A percentile compares a stretch with the other conserved stretches of the same genome.
These are phyloP conservation scores for Zalophus californianus DNA, from an alignment of 2,797 vertebrate genomes.

Conservation along the genomic window DNA sequence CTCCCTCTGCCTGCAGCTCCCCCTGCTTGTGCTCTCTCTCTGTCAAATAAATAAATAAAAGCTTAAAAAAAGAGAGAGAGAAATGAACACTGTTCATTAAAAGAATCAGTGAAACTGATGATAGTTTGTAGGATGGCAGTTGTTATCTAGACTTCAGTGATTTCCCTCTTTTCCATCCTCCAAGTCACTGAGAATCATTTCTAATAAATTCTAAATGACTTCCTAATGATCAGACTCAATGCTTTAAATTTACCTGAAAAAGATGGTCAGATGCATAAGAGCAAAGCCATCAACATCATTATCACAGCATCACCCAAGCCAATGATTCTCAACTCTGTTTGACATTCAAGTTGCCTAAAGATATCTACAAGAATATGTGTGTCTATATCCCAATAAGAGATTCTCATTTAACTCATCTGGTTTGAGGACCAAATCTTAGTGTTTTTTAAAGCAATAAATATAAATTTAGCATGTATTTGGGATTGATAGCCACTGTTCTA, in stretches of 20 bases:
- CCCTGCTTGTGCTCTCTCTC: too few species aligned
- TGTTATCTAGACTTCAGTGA: background rate
- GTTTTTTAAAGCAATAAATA: background rate
- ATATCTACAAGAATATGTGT: background rate
- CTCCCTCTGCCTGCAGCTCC: too few species aligned
- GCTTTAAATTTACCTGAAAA: background rate
- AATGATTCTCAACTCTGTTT: background rate
- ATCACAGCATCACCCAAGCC: background rate
- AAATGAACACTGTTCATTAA: background rate
- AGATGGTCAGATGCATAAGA: background rate
- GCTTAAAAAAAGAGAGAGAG: background rate
- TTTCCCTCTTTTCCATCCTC: background rate
- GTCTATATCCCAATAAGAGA: background rate
- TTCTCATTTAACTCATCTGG: background rate
- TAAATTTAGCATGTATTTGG: background rate
- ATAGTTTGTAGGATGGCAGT: background rate
- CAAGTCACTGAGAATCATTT: background rate
- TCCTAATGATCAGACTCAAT: background rate
- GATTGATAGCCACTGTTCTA: background rate
- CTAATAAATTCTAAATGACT: background rate
- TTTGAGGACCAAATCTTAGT: background rate
- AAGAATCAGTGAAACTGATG: background rate
- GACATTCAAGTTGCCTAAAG: background rate
- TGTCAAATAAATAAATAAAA: too few species aligned
- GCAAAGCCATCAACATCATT: background rate